These are phyloP conservation scores for Cetonia aurata DNA, from an alignment of 2,888 invertebrate species.

Conservation along the genomic window DNA sequence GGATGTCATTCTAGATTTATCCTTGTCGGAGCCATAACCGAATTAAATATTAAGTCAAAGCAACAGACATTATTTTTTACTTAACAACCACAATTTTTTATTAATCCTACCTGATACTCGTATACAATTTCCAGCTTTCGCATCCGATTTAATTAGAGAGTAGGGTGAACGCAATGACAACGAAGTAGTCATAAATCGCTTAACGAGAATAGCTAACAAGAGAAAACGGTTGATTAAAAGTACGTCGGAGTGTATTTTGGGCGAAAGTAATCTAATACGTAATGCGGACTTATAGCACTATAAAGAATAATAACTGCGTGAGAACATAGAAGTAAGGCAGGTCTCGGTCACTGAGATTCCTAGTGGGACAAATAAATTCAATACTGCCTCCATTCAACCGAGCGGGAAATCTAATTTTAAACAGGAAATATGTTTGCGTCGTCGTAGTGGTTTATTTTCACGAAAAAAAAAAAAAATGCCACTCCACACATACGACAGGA, in stretches of 20 bases:
- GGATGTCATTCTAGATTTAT: too few relatives aligned
- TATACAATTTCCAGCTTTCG: too few relatives aligned
- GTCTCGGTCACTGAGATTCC: conserved; percentile 17
- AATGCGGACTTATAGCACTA: conserved; percentile 15
- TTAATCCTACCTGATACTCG: too few relatives aligned
- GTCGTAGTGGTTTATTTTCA: conserved; percentile 49
- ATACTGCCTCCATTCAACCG: conserved; percentile 35
- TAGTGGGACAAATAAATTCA: conserved; percentile 43
- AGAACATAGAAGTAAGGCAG: not conserved
- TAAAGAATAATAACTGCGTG: conserved; percentile 32
- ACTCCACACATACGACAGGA: not conserved
- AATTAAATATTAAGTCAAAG: too few relatives aligned
- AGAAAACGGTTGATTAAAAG: conserved; percentile 19
- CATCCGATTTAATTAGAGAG: too few relatives aligned
- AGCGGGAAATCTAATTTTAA: conserved; percentile 52
- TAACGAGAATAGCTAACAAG: not conserved
- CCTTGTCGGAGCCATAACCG: too few relatives aligned
- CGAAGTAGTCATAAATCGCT: not conserved
- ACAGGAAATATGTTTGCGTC: conserved; percentile 52
- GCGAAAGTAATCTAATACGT: not conserved
- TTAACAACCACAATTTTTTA: too few relatives aligned
- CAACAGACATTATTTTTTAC: too few relatives aligned
- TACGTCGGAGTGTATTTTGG: conserved; percentile 14
- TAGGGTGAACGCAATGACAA: too few relatives aligned
- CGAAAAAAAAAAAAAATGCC: conserved; percentile 41